These are phyloP conservation scores for Acanthurus tractus DNA, from an alignment of 2,797 vertebrate species.

Conservation along the genomic window DNA sequence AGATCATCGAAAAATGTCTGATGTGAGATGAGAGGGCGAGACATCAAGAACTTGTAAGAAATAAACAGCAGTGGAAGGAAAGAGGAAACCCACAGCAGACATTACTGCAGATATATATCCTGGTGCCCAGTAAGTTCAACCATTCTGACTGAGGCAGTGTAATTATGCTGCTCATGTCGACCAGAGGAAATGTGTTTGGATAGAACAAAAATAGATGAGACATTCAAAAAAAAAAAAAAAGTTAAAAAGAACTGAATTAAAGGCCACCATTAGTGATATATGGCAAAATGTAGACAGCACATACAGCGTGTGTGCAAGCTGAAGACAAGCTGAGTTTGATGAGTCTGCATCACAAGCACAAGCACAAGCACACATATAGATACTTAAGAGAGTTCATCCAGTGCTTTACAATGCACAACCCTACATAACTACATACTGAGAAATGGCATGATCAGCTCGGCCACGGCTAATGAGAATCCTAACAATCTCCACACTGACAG, in stretches of 20 bases:
- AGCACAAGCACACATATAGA: background rate
- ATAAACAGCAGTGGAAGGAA: conserved; percentile 14
- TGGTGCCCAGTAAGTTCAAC: conserved; percentile 13
- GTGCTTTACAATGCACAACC: background rate
- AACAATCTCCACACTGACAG: conserved; percentile 34
- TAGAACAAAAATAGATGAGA: conserved; percentile 39
- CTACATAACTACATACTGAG: background rate
- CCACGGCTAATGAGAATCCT: conserved; percentile 27
- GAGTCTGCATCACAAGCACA: background rate
- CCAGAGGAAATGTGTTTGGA: conserved; percentile 24
- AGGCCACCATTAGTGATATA: conserved; percentile 18
- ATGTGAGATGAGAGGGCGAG: background rate
- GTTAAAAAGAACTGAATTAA: conserved; percentile 22
- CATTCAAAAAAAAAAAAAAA: conserved; percentile 17
- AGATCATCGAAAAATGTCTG: conserved; percentile 17
- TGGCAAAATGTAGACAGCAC: background rate
- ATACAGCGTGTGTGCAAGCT: background rate
- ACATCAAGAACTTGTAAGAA: conserved; percentile 36
- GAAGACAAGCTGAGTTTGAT: background rate
- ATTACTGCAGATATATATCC: conserved; percentile 12
- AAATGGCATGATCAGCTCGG: conserved; percentile 14
- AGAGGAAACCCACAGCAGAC: conserved; percentile 18
- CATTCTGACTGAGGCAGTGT: conserved; percentile 30
- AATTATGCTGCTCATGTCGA: conserved; percentile 35
- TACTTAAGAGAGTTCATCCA: background rate